Conservation (phyloP, 2,797 vertebrate species). For the Rhinoraja longicauda region DNA sequence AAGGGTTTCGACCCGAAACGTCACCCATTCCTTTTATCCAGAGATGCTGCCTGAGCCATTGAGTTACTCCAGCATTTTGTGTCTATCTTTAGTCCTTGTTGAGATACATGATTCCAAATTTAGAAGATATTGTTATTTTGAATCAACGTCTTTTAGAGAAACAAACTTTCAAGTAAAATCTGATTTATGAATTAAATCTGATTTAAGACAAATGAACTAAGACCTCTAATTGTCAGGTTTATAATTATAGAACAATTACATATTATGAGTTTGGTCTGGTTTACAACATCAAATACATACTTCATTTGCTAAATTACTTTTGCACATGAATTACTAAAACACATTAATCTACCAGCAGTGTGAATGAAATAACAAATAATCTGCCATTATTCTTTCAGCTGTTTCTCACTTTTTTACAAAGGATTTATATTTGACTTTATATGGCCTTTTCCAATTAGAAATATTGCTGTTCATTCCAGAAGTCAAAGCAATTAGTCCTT, state of each 20-base stretch:
- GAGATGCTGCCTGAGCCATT: too few relatives aligned
- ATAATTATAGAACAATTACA: neutral
- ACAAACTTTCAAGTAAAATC: neutral
- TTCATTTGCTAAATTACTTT: neutral
- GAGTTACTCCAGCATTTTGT: too few relatives aligned
- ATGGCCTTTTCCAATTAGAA: neutral
- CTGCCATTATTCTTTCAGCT: neutral
- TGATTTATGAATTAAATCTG: neutral
- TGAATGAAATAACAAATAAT: neutral
- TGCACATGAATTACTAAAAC: neutral
- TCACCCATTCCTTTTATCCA: too few relatives aligned
- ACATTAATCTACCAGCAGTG: neutral
- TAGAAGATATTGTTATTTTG: neutral
- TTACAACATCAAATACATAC: neutral
- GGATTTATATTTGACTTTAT: neutral
- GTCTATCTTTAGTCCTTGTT: neutral
- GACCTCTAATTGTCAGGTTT: neutral
- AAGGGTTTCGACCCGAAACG: too few relatives aligned
- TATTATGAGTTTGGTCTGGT: neutral
- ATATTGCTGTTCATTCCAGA: neutral
- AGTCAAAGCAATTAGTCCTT: neutral
- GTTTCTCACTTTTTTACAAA: neutral
- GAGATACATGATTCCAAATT: neutral
- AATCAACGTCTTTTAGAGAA: neutral
- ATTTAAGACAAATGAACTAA: neutral